Conservation (phyloP, 2,113 vertebrate species). For the Rhea americana region DNA sequence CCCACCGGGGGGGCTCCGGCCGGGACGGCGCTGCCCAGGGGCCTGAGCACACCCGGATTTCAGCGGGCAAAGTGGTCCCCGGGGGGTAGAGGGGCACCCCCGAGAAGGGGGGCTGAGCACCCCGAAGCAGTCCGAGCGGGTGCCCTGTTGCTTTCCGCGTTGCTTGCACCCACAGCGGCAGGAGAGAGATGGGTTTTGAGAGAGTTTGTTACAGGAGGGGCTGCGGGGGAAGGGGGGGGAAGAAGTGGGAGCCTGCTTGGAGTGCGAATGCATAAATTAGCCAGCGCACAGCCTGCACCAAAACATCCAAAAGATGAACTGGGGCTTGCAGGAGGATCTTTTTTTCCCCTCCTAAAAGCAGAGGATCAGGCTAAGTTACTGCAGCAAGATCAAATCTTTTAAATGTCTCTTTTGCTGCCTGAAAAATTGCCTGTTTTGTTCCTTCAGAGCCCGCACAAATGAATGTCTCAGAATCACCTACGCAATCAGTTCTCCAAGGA, state of each 20-base stretch:
- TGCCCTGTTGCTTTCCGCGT: background rate
- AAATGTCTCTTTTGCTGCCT: background rate
- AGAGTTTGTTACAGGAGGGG: background rate
- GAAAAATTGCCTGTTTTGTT: background rate
- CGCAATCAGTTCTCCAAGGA: background rate
- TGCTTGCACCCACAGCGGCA: rapidly evolving
- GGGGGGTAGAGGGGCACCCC: rapidly evolving
- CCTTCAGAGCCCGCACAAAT: background rate
- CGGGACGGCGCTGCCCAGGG: background rate
- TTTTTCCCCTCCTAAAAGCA: background rate
- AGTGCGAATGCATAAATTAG: rapidly evolving
- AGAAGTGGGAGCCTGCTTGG: background rate
- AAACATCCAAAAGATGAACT: background rate
- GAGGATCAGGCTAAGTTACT: background rate
- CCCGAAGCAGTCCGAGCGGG: background rate
- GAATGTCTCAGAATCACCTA: rapidly evolving
- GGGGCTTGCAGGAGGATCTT: background rate
- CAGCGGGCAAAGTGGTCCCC: background rate
- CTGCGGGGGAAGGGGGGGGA: background rate
- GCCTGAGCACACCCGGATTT: background rate
- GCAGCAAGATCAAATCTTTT: background rate
- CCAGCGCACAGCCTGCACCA: background rate
- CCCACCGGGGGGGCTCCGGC: background rate
- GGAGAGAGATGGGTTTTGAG: background rate
- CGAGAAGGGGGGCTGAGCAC: background rate